A percentile compares a stretch with the other conserved stretches of the same genome.
Conservation (phyloP, 2,797 vertebrate genomes). For the Salarias fasciatus region DNA sequence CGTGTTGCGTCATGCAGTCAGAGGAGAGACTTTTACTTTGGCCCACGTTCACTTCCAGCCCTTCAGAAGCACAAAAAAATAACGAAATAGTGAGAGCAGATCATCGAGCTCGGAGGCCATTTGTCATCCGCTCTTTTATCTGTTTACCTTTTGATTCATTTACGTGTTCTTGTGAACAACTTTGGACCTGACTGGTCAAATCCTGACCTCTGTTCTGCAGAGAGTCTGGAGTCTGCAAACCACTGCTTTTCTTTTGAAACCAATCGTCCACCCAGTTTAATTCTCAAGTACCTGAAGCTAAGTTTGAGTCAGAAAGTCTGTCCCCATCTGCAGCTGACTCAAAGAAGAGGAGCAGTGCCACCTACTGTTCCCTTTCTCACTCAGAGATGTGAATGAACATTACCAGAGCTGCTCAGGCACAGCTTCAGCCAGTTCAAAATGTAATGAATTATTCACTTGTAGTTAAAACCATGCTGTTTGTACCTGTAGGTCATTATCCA, state of each 20-base stretch:
- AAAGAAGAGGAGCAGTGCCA: slow-evolving; percentile 78
- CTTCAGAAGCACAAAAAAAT: slow-evolving; percentile 15
- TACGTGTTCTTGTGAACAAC: slow-evolving; percentile 44
- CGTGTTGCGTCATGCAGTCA: slow-evolving; percentile 68
- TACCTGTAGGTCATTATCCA: too few species aligned
- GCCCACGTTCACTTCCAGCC: slow-evolving; percentile 35
- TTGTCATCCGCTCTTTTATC: slow-evolving; percentile 36
- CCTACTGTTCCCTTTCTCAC: slow-evolving; percentile 72
- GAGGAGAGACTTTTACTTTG: slow-evolving; percentile 46
- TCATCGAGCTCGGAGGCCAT: slow-evolving; percentile 22
- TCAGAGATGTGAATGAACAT: slow-evolving; percentile 23
- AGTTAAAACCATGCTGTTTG: too few species aligned
- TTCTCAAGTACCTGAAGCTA: slow-evolving; percentile 2
- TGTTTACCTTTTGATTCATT: slow-evolving; percentile 53
- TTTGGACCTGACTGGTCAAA: slow-evolving; percentile 38
- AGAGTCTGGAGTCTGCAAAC: slow-evolving; percentile 12
- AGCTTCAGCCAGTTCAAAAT: too few species aligned
- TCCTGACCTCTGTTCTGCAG: slow-evolving; percentile 23
- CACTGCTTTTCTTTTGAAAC: slow-evolving; percentile 7
- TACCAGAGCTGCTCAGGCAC: too few species aligned
- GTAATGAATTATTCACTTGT: too few species aligned
- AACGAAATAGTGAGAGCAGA: slow-evolving; percentile 13
- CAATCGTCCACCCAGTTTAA: neutral
- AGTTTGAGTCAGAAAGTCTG: slow-evolving; percentile 25
- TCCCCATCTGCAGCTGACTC: slow-evolving; percentile 25